These are phyloP conservation scores for Meghimatium bilineatum DNA, from an alignment of 2,888 invertebrate genomes.

Conservation along the genomic window DNA sequence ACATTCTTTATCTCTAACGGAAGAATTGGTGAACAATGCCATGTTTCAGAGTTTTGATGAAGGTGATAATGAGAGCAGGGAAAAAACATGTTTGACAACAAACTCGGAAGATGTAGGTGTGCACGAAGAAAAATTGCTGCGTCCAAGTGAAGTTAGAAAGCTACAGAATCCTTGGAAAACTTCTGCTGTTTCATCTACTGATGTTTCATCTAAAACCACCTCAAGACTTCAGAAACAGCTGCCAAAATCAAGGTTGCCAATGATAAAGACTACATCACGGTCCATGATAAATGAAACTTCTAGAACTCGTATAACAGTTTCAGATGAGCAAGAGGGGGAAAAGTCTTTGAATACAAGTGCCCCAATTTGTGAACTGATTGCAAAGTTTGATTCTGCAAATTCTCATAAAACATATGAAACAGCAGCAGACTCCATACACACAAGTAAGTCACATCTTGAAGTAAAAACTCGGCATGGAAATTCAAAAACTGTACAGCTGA, in stretches of 20 bases:
- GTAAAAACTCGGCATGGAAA: not conserved
- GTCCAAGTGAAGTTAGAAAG: conserved; percentile 23
- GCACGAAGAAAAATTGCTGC: conserved; percentile 17
- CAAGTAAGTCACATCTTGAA: not conserved
- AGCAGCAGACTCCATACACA: not conserved
- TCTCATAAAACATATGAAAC: not conserved
- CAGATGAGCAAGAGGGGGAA: not conserved
- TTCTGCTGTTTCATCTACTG: too few relatives aligned
- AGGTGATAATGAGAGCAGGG: not conserved
- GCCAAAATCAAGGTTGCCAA: not conserved
- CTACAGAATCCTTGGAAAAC: not conserved
- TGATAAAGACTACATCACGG: not conserved
- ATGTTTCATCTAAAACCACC: not conserved
- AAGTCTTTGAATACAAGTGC: not conserved
- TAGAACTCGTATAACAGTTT: not conserved
- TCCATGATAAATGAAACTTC: not conserved
- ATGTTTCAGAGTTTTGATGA: conserved; percentile 22
- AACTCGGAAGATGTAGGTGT: not conserved
- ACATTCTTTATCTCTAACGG: conserved; percentile 40
- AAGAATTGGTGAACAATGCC: conserved; percentile 36
- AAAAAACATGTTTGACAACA: not conserved
- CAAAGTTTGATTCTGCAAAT: not conserved
- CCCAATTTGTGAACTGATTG: not conserved
- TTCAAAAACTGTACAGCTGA: not conserved
- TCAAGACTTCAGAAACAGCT: not conserved